A percentile compares a stretch with the other conserved stretches of the same genome.
phyloP scores from a whole-genome alignment of 2,797 vertebrate genomes.

The Yasuhikotakia modesta region DNA sequence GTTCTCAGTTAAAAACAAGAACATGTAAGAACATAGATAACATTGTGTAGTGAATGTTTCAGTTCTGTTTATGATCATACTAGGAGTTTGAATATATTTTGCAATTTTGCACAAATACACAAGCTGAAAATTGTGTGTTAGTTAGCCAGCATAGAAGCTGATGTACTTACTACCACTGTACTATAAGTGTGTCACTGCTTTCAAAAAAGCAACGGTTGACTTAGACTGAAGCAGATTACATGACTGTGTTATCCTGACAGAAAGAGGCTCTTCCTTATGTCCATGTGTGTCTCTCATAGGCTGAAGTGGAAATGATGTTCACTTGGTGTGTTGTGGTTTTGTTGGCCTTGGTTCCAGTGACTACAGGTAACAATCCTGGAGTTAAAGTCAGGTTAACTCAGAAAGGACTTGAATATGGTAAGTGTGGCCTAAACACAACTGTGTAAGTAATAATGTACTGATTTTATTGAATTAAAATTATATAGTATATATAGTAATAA shows the following conservation, averaged over 20 bases:
- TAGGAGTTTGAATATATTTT: neutral
- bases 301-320: slow-evolving; percentile 63
- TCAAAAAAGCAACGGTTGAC: slow-evolving; percentile 13
- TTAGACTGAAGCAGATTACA: slow-evolving; percentile 24
- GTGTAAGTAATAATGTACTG: neutral
- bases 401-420: slow-evolving; percentile 79
- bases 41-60: neutral
- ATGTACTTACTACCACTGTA: neutral
- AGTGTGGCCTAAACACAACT: neutral
- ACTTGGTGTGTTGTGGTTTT: slow-evolving; percentile 62
- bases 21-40: neutral
- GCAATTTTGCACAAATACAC: neutral
- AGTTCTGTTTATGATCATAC: neutral
- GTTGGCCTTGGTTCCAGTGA: slow-evolving; percentile 57
- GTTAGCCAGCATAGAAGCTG: neutral
- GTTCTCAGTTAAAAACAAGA: neutral
- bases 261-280: neutral
- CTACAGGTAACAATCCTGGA: slow-evolving; percentile 67
- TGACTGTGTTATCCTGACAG: neutral
- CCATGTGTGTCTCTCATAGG: slow-evolving; percentile 34
- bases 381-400: slow-evolving; percentile 73
- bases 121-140: slow-evolving; percentile 7
- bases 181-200: slow-evolving; percentile 19
- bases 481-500: no score
- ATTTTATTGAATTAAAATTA: no score